Conservation (phyloP, 1,140 invertebrate genomes). For the Alviniconcha marisindica region DNA sequence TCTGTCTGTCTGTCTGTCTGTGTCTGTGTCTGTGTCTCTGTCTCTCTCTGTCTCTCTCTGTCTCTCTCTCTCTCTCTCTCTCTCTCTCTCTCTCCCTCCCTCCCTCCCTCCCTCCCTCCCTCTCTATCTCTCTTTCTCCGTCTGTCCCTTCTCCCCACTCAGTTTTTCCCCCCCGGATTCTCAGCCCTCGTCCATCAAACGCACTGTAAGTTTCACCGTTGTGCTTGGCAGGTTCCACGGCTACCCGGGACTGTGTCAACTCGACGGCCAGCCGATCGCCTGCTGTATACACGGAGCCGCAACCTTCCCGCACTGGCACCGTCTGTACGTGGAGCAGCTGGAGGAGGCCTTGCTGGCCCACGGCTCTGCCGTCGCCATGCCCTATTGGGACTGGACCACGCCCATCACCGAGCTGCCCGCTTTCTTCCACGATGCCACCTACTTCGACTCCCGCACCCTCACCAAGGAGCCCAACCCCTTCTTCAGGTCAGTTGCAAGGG, state of each 20-base stretch:
- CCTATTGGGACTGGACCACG: slow-evolving; percentile 54
- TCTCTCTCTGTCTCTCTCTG: no score
- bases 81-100: no score
- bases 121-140: no score
- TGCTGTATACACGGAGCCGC: slow-evolving; percentile 51
- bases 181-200: no score
- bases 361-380: slow-evolving; percentile 49
- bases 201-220: no score
- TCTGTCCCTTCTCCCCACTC: no score
- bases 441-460: slow-evolving; percentile 48
- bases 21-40: no score
- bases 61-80: no score
- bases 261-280: slow-evolving; percentile 34
- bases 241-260: slow-evolving; percentile 46
- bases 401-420: slow-evolving; percentile 40
- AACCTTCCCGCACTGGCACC: slow-evolving; percentile 53
- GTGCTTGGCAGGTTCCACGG: slow-evolving; percentile 43
- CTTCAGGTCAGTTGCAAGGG: no score
- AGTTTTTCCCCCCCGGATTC: no score
- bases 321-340: slow-evolving; percentile 46
- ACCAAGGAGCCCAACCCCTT: slow-evolving; percentile 51
- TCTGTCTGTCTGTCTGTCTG: no score
- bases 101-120: no score
- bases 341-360: slow-evolving; percentile 41
- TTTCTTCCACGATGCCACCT: slow-evolving; percentile 44